Percentiles rank a stretch among this genome's conserved stretches.
Evolutionary conservation across 1,140 invertebrate species (phyloP).

Genomic region (Ceratina australensis): DNA sequence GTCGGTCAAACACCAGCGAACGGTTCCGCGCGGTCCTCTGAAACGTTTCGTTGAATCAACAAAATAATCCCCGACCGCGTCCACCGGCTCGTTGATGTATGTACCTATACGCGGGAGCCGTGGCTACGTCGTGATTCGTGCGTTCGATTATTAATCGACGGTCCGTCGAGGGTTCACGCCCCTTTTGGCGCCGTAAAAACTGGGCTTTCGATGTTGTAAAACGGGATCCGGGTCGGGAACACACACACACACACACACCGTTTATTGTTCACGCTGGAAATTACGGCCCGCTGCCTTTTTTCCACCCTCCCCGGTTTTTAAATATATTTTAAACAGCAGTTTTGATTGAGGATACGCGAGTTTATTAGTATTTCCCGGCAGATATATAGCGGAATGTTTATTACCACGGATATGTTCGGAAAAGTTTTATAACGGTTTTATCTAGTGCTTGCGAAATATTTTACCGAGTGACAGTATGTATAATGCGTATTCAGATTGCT

Average conservation of each 20-base stretch:
- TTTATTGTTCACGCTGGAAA: not conserved
- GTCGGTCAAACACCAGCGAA: conserved; percentile 5
- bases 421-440: too few relatives aligned
- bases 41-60: conserved; percentile 60
- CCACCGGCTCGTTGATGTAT: not conserved
- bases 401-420: too few relatives aligned
- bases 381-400: too few relatives aligned
- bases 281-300: too few relatives aligned
- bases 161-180: not conserved
- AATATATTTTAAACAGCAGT: too few relatives aligned
- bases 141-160: conserved; percentile 41
- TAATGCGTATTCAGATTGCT: too few relatives aligned
- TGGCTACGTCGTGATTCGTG: conserved; percentile 12
- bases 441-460: too few relatives aligned
- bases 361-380: too few relatives aligned
- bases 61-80: conserved; percentile 28
- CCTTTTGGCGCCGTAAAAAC: not conserved
- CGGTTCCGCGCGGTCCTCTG: not conserved
- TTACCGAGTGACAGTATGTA: too few relatives aligned
- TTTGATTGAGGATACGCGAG: too few relatives aligned
- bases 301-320: too few relatives aligned
- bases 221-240: not conserved
- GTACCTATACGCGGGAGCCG: not conserved
- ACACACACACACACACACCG: too few relatives aligned
- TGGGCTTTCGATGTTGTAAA: not conserved